Conservation (phyloP, 23 tunicate species). For the Corella eumyota region DNA sequence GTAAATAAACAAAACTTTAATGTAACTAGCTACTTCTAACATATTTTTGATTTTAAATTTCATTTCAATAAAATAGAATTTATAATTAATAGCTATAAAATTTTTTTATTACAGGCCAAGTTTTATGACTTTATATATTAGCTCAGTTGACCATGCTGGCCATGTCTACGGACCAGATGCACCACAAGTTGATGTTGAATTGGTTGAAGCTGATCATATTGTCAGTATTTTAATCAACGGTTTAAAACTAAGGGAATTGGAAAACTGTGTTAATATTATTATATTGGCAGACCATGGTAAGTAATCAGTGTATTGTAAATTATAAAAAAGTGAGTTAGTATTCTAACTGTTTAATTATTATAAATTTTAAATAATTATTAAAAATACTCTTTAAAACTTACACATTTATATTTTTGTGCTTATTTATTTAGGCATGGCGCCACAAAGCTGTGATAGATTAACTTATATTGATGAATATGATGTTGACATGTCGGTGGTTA, state of each 20-base stretch:
- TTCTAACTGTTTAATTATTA: no score
- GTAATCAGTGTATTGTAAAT: no score
- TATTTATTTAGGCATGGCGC: slow-evolving; percentile 62
- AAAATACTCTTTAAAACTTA: background rate
- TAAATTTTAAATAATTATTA: no score
- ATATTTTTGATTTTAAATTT: no score
- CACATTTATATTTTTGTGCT: background rate
- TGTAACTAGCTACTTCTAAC: no score
- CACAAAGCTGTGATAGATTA: slow-evolving; percentile 39
- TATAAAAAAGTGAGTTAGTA: no score
- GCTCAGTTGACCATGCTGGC: slow-evolving; percentile 53
- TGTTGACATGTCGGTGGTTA: slow-evolving; percentile 43
- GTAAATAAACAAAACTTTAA: no score
- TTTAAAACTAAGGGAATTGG: slow-evolving; percentile 36
- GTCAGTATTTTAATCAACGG: slow-evolving; percentile 72
- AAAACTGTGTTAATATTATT: slow-evolving; percentile 79
- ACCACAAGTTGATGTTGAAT: slow-evolving; percentile 11
- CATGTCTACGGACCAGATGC: slow-evolving; percentile 48
- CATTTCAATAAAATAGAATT: no score
- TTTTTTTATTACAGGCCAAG: slow-evolving; percentile 64
- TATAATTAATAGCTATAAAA: no score
- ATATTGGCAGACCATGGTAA: slow-evolving; percentile 79
- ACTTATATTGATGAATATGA: slow-evolving; percentile 52
- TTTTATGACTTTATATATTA: slow-evolving; percentile 56
- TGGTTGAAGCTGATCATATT: slow-evolving; percentile 28